Evolutionary conservation across 2,113 vertebrate species (phyloP).

Genomic region (Esox niger): DNA sequence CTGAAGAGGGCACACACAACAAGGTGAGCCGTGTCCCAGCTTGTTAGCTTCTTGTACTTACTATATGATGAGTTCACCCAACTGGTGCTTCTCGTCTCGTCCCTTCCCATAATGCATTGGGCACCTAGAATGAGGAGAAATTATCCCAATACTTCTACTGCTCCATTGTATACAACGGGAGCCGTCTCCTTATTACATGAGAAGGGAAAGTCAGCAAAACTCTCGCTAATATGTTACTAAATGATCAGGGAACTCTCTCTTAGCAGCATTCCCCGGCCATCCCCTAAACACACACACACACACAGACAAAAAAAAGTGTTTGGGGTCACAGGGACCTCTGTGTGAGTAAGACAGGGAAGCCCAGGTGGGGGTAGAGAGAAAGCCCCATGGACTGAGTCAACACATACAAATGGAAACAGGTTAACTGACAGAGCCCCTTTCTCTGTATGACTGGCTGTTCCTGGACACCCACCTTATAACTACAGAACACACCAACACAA

Average conservation of each 20-base stretch:
- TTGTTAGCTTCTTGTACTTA: constrained; percentile 30
- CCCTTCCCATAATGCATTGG: constrained; percentile 21
- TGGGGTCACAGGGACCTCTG: constrained; percentile 57
- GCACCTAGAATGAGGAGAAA: background rate
- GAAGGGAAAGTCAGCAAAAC: constrained; percentile 34
- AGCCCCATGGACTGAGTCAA: constrained; percentile 45
- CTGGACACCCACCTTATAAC: constrained; percentile 32
- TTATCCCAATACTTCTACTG: background rate
- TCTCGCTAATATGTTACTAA: constrained; percentile 22
- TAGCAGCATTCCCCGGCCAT: constrained; percentile 61
- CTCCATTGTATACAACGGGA: background rate
- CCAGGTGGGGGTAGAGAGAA: constrained; percentile 47
- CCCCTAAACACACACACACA: constrained; percentile 38
- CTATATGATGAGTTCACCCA: constrained; percentile 8
- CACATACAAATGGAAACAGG: constrained; percentile 62
- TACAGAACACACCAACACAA: constrained; percentile 56
- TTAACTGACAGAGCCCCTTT: constrained; percentile 33
- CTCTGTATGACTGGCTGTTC: constrained; percentile 55
- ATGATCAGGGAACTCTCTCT: constrained; percentile 27
- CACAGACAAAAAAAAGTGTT: constrained; percentile 29
- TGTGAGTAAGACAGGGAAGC: constrained; percentile 73
- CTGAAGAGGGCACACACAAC: no score
- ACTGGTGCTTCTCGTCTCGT: background rate
- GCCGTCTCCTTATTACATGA: constrained; percentile 2
- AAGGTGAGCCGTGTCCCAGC: no score